These are phyloP conservation scores for Nomada fucata DNA, from an alignment of 2,888 invertebrate genomes.

Conservation along the genomic window DNA sequence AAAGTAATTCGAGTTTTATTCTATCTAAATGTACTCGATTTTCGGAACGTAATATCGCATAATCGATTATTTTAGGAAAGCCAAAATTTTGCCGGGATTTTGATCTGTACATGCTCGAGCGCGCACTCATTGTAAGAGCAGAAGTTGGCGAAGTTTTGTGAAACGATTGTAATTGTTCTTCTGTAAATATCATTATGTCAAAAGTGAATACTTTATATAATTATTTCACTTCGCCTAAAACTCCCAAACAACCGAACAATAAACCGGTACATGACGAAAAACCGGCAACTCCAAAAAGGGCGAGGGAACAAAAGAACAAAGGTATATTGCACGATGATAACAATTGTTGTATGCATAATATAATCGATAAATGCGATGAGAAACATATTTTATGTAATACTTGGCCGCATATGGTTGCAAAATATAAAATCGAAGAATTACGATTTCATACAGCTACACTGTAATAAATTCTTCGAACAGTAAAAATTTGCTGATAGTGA, in stretches of 20 bases:
- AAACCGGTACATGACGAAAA: slow-evolving; percentile 49
- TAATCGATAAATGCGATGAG: slow-evolving; percentile 2
- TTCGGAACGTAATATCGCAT: slow-evolving; percentile 8
- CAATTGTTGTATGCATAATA: background rate
- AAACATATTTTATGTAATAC: background rate
- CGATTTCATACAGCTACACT: background rate
- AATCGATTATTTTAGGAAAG: slow-evolving; percentile 35
- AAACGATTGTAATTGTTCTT: slow-evolving; percentile 7
- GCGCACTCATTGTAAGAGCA: background rate
- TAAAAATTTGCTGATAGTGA: background rate
- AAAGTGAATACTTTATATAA: slow-evolving; percentile 88
- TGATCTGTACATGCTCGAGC: background rate
- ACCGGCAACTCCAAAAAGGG: slow-evolving; percentile 58
- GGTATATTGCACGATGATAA: slow-evolving; percentile 60
- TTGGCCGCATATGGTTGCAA: background rate
- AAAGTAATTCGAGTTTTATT: background rate
- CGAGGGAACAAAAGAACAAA: slow-evolving; percentile 56
- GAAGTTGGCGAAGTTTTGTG: background rate
- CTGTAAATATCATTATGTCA: slow-evolving; percentile 58
- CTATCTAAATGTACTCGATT: background rate
- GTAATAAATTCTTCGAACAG: background rate
- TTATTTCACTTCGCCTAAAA: slow-evolving; percentile 86
- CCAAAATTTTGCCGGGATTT: slow-evolving; percentile 57
- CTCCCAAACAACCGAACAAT: slow-evolving; percentile 57
- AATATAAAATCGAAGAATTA: background rate